Base-by-base conservation (phyloP, 2,113 vertebrate species). In the Pelusios castaneus region DNA sequence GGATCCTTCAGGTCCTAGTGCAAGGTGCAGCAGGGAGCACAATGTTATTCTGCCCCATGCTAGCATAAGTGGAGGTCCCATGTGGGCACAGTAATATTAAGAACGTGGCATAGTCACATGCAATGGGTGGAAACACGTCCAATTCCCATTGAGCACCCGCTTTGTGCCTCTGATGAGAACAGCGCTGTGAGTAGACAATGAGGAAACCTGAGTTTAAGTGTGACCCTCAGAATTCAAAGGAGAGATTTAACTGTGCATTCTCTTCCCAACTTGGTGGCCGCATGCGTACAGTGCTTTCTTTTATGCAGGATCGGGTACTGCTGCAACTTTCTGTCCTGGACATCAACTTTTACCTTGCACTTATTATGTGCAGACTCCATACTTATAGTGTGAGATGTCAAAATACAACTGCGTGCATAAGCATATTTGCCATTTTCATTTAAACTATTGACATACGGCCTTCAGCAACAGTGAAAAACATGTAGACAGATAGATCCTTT, bases 221-320 rank as follows among this genome's bases (percentile, higher is more conserved):
- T 0, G 0, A 41, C 29, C 31, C n/a, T 31, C 87, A 27, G 1
- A 38, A 80, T 25, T 27, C 49, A 86, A 45, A 92, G 41, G 12
- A 90, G 11, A 90, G 89, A 14, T 5, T 47, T 31, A 87, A 45
- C 43, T 89, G 47, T 2, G n/a, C 9, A 9, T 88, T 41, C 88
- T 81, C 31, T n/a, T 77, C 22, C 34, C 25, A 92, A 86, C 10
- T 73, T 5, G n/a, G n/a, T 38, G 9, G 19, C 0, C 17, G 73
- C 3, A 29, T 2, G 1, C 34, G 10, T 34, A 17, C 17, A 67
- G 17, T 41, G 8, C 70, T 34, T 43, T 81, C 67, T 89, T 81
- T n/a, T 85, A 84, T 5, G 19, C 0, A 86, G 41, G 16, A 43
- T 51, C 10, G 41, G 27, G 14, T 52, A 82, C 31, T 94, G 43